Evolutionary conservation across 2,888 invertebrate species (phyloP), one percentile per base, ranked within the genome.

Genomic region (Anoplius nigerrimus): DNA sequence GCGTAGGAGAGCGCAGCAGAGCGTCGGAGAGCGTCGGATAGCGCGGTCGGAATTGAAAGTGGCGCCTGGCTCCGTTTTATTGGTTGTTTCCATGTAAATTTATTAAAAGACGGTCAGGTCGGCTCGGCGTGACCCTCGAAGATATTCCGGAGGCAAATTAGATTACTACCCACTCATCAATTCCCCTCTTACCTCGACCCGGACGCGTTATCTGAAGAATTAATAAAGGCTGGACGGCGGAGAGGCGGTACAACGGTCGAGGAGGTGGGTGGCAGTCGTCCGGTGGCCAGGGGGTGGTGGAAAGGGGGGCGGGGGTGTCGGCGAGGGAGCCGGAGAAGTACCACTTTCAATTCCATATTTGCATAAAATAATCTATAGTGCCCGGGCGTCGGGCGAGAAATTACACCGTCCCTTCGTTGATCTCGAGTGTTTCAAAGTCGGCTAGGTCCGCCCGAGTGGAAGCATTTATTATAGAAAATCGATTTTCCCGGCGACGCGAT

Each of bases 111-210:
- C 74, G 69, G 69, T 55, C 63, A 67, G 71, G 76, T 77, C 79
- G 79, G 64, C 69, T 71, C 66, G 24, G 59, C 62, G 74, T 79
- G 77, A 79, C 80, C 78, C 80, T 81, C 75, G 16, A 18, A 48
- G 48, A 16, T 18, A 48, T 48, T 57, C 61, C 45, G 11, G 63
- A 67, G 72, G 68, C 72, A 82, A 84, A 84, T 84, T 84, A 80
- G 73, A 82, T 84, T 83, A 84, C 73, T 76, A 71, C 71, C 76
- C 78, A 74, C 84, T 84, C 80, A 78, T 84, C 83, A 75, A 81
- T 84, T 80, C 78, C 69, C 66, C 72, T 67, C 55, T 57, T n/a
- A n/a, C 24, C 57, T 63, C 16, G 11, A 16, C 48, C 16, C n/a
- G 55, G 58, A 55, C 66, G 76, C 69, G 81, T 75, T 79, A 79